A percentile compares a stretch with the other conserved stretches of the same genome.
phyloP scores from a whole-genome alignment of 2,888 invertebrate genomes.

The Thecophora atra region DNA sequence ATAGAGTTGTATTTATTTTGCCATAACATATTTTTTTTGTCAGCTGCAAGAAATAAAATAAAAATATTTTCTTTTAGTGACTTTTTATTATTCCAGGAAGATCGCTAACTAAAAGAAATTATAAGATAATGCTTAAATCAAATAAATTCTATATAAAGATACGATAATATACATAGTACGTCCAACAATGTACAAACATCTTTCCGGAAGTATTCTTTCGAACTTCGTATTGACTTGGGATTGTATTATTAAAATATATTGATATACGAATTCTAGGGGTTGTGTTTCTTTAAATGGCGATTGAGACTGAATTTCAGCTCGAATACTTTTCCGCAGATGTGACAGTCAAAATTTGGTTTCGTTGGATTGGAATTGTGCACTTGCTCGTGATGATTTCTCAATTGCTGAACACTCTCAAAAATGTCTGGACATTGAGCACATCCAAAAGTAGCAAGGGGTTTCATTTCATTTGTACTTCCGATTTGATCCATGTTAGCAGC shows the following conservation, averaged over 20 bases:
- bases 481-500: background rate
- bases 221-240: too few relatives aligned
- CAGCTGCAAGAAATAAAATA: too few relatives aligned
- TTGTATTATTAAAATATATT: too few relatives aligned
- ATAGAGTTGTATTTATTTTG: too few relatives aligned
- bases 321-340: slow-evolving; percentile 52
- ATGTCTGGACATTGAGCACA: slow-evolving; percentile 53
- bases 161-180: too few relatives aligned
- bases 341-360: slow-evolving; percentile 47
- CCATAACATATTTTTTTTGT: slow-evolving; percentile 9
- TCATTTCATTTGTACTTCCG: slow-evolving; percentile 10
- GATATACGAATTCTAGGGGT: slow-evolving; percentile 6
- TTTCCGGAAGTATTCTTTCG: too few relatives aligned
- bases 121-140: too few relatives aligned
- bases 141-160: too few relatives aligned
- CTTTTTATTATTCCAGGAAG: too few relatives aligned
- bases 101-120: too few relatives aligned
- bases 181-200: too few relatives aligned
- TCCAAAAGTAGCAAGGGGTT: slow-evolving; percentile 31
- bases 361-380: slow-evolving; percentile 32
- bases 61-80: too few relatives aligned
- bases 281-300: slow-evolving; percentile 53
- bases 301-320: slow-evolving; percentile 57
- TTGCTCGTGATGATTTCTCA: slow-evolving; percentile 48
- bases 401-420: slow-evolving; percentile 48